Evolutionary conservation across 1,140 invertebrate species (phyloP).

Genomic region (honey bee (Apis mellifera)): DNA sequence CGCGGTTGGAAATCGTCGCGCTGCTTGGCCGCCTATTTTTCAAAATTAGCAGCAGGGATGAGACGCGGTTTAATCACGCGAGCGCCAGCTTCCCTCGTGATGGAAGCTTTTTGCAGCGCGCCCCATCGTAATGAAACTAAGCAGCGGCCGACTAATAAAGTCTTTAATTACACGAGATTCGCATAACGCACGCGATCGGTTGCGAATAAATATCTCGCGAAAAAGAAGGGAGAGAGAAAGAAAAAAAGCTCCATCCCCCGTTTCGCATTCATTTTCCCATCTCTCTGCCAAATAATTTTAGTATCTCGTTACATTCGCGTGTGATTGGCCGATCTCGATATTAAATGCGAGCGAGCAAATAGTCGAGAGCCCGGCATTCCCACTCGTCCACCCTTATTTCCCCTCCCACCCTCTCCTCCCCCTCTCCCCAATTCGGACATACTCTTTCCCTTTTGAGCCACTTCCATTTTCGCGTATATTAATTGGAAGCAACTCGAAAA

Average conservation of each 20-base stretch:
- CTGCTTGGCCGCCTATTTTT: no score
- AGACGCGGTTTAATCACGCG: no score
- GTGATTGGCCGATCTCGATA: conserved; percentile 68
- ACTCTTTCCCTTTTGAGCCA: conserved; percentile 58
- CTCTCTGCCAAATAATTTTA: conserved; percentile 62
- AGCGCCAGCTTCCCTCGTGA: background rate
- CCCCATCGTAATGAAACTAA: conserved; percentile 17
- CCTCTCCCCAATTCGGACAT: conserved; percentile 17
- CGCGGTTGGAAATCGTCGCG: no score
- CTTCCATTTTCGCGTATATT: conserved; percentile 63
- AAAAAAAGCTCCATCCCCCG: conserved; percentile 8
- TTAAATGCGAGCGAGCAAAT: conserved; percentile 68
- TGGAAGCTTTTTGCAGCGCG: background rate
- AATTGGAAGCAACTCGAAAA: conserved; percentile 70
- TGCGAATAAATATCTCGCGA: background rate
- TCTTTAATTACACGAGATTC: conserved; percentile 47
- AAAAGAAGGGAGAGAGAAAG: background rate
- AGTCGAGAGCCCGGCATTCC: conserved; percentile 49
- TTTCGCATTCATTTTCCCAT: background rate
- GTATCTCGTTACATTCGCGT: conserved; percentile 64
- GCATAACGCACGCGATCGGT: conserved; percentile 9
- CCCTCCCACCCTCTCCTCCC: background rate
- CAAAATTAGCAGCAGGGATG: no score
- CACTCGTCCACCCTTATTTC: background rate
- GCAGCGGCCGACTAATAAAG: conserved; percentile 38